Evolutionary conservation across 2,797 vertebrate species (phyloP), one percentile per base, ranked within the genome.

Genomic region (Knipowitschia caucasica): DNA sequence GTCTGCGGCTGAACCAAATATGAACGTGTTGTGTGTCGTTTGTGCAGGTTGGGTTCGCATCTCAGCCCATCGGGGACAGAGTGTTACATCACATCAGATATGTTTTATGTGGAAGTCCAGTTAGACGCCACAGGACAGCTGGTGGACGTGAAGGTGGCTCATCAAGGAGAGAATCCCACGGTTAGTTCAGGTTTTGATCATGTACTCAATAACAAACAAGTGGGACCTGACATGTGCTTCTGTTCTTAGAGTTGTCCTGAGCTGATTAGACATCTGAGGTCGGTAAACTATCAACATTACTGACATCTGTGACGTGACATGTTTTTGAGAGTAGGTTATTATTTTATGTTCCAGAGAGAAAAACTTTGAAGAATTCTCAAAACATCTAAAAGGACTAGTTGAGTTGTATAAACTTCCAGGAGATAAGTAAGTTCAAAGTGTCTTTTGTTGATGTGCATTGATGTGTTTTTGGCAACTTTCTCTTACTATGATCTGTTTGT

Each of bases 81-180:
- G 82, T 99, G 96, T 68, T 99, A 99, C 89, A 98, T 99, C 89
- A 98, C 94, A 34, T 95, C 95, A 0, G 97, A 99, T 85, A 94
- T 97, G 94, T 99, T 99, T 79, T 99, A 99, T 18, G 93, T 99
- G 73, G 96, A 99, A 69, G 95, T 99, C 50, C 95, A 98, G 86
- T 81, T 98, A 77, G 97, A 99, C 82, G 78, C 88, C 21, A 68
- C 77, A 21, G 97, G 97, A 36, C 93, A 95, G 86, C 88, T 99
- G 31, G 93, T 94, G 73, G 97, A 99, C 24, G 96, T 99, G 69
- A 99, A 97, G 83, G 96, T 99, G 86, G 96, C 96, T 71, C 97
- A 99, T 86, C 96, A 99, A 25, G 93, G 97, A 74, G 96, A 99
- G 85, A 98, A 95, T 79, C 96, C 97, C 0, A 94, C 95, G 91